Evolutionary conservation across 2,113 vertebrate species (phyloP).

Genomic region (Platanista minor): DNA sequence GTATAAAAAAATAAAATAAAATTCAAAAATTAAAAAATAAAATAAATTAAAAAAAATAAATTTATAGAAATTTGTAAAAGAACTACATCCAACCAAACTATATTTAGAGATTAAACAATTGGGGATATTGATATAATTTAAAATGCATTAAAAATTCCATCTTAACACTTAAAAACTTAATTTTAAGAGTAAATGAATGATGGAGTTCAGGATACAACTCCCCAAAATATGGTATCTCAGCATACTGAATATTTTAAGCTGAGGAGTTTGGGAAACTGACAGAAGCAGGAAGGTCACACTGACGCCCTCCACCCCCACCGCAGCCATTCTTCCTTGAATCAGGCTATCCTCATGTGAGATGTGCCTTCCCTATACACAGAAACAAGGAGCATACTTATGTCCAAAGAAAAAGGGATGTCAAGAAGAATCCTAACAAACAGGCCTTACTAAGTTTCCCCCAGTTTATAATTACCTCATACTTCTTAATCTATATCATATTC

Average conservation of each 20-base stretch:
- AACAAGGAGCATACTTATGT: neutral
- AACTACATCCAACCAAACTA: neutral
- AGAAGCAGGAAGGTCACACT: neutral
- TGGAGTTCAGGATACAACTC: neutral
- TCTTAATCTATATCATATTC: neutral
- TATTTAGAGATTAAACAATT: neutral
- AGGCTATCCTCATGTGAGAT: neutral
- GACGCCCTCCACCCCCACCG: no score
- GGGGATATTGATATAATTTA: neutral
- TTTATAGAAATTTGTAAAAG: neutral
- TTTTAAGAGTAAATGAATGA: neutral
- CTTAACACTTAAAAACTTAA: neutral
- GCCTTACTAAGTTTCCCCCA: neutral
- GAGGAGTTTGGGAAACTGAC: neutral
- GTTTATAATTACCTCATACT: neutral
- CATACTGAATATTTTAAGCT: neutral
- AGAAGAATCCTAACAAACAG: neutral
- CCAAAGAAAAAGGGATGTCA: neutral
- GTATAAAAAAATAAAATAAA: no score
- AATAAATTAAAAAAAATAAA: no score
- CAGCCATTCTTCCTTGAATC: neutral
- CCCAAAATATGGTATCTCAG: neutral
- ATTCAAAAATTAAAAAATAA: no score
- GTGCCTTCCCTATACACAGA: neutral
- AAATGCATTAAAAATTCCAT: constrained; percentile 4